phyloP scores from a whole-genome alignment of 2,888 invertebrate species.

The Tiphia femorata region DNA sequence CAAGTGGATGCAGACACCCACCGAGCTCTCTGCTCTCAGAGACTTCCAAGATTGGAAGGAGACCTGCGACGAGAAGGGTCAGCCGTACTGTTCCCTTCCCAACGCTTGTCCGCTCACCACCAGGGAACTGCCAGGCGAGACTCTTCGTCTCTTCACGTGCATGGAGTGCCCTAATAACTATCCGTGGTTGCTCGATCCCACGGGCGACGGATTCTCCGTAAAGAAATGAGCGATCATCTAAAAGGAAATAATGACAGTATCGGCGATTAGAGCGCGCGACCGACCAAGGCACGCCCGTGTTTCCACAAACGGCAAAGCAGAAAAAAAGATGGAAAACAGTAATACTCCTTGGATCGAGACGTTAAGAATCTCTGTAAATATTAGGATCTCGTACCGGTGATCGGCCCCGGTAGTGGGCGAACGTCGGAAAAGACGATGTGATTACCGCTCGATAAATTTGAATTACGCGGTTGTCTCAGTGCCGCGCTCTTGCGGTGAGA shows the following conservation, averaged over 20 bases:
- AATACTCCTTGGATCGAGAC: too few species aligned
- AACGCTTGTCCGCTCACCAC: constrained; percentile 92
- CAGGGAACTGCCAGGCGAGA: constrained; percentile 91
- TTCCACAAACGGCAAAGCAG: too few species aligned
- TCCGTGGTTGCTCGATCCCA: constrained; percentile 94
- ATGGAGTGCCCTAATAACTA: constrained; percentile 97
- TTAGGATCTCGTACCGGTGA: too few species aligned
- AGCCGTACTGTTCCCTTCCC: constrained; percentile 91
- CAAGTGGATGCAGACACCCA: constrained; percentile 97
- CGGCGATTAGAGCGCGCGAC: not conserved
- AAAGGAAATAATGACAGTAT: constrained; percentile 1
- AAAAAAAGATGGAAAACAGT: too few species aligned
- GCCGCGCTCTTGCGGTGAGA: too few species aligned
- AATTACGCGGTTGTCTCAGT: too few species aligned
- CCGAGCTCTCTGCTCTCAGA: constrained; percentile 85
- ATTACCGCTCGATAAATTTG: too few species aligned
- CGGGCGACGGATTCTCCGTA: constrained; percentile 92
- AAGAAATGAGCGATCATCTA: constrained; percentile 74
- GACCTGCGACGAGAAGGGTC: constrained; percentile 94
- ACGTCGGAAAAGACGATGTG: too few species aligned
- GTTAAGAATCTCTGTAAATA: too few species aligned
- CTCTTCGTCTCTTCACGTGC: constrained; percentile 91
- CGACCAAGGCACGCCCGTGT: not conserved
- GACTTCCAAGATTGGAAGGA: constrained; percentile 97
- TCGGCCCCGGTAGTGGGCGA: too few species aligned